phyloP scores from a whole-genome alignment of 2,888 invertebrate genomes.

The Girardia tigrina region DNA sequence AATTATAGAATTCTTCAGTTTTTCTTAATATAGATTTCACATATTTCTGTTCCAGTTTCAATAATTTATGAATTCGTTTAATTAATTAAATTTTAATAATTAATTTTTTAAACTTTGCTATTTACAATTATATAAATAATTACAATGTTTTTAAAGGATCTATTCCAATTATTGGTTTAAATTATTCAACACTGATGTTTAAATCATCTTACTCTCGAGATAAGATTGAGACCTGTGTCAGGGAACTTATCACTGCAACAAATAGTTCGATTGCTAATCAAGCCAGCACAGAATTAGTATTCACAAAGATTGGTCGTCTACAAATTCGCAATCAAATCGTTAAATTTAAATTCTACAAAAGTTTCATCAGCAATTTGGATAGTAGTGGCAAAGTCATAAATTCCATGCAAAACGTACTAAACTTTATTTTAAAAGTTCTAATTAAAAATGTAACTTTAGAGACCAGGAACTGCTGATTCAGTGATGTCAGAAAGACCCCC shows the following conservation, averaged over 20 bases:
- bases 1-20: too few relatives aligned
- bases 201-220: slow-evolving; percentile 49
- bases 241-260: slow-evolving; percentile 46
- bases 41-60: too few relatives aligned
- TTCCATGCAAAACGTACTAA: slow-evolving; percentile 47
- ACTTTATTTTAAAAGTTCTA: neutral
- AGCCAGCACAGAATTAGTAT: slow-evolving; percentile 47
- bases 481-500: slow-evolving; percentile 47
- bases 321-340: slow-evolving; percentile 45
- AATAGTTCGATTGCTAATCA: slow-evolving; percentile 43
- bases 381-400: slow-evolving; percentile 45
- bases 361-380: slow-evolving; percentile 48
- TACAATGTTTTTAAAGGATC: slow-evolving; percentile 40
- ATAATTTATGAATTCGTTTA: too few relatives aligned
- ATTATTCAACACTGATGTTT: slow-evolving; percentile 46
- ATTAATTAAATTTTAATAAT: too few relatives aligned
- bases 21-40: too few relatives aligned
- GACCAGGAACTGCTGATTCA: slow-evolving; percentile 49
- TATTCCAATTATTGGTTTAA: slow-evolving; percentile 48
- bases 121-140: neutral
- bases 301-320: slow-evolving; percentile 46
- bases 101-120: too few relatives aligned
- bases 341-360: slow-evolving; percentile 51
- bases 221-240: slow-evolving; percentile 47
- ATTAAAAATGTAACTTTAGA: slow-evolving; percentile 42